Base-by-base conservation (phyloP, 2,888 invertebrate genomes). In the Mythimna pallens region DNA sequence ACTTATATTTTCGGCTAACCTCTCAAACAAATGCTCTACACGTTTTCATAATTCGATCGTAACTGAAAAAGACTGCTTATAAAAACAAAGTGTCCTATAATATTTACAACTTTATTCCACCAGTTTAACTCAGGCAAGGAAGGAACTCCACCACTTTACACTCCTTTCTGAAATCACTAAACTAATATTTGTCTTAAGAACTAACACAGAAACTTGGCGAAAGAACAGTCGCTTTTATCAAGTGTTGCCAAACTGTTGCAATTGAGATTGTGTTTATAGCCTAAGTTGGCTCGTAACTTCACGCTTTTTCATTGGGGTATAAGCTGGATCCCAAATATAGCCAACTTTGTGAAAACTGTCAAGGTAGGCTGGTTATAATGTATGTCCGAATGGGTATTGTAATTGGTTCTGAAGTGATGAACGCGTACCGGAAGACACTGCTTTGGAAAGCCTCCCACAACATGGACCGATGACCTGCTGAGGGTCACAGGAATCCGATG, bases 231-330 rank as follows among this genome's bases (percentile, higher is more conserved):
- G 80, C 76, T 83, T 83, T 83, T 83, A 77, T 83, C 82, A 85
- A 80, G 77, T 68, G 73, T 65, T 80, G 76, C 79, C 83, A 81
- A 85, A 85, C 74, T 85, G 85, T 80, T 85, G 79, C 85, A 85
- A 85, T 83, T 82, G 80, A 80, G 76, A 76, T 80, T 73, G 76
- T 83, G 83, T 83, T 85, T 85, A 85, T 85, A 65, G 82, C 65
- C 30, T 22, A 83, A 85, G 63, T 85, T 85, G 36, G 43, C 69
- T 65, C 82, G 70, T 85, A 78, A 83, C 65, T 85, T 85, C 43
- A 80, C 70, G 75, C 68, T 78, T 73, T 66, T 70, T 78, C 73
- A 81, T 76, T 73, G 70, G 34, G 50, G 71, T 68, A 64, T 77
- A 66, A 78, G 70, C 61, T 77, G 68, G 59, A 68, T 34, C 70